These are phyloP conservation scores for Brachionus sp. DNA, from an alignment of 1,140 invertebrate genomes.

Conservation along the genomic window DNA sequence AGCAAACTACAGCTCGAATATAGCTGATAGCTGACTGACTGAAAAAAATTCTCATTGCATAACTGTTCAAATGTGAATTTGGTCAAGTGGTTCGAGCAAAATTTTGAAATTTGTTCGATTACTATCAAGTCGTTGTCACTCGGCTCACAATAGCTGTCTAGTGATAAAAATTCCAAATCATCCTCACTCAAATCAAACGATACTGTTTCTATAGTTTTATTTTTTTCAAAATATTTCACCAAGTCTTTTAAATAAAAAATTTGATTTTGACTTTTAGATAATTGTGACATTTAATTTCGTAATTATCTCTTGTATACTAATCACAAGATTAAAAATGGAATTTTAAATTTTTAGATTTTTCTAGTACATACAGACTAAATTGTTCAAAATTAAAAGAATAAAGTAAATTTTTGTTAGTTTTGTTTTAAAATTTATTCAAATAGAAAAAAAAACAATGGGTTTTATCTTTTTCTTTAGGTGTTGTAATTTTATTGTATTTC, in stretches of 20 bases:
- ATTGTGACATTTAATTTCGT: neutral
- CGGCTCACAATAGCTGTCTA: neutral
- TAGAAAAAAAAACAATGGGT: too few relatives aligned
- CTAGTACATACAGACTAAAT: neutral
- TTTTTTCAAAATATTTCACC: neutral
- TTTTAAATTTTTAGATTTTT: neutral
- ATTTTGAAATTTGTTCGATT: neutral
- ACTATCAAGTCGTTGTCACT: neutral
- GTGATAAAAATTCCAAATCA: neutral
- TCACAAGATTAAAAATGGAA: neutral
- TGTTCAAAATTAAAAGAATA: neutral
- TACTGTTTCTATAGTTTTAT: neutral
- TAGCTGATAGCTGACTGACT: neutral
- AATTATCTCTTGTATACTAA: neutral
- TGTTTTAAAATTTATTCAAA: neutral
- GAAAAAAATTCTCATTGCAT: neutral
- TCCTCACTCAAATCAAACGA: neutral
- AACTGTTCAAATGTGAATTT: conserved; percentile 22
- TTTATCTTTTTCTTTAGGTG: too few relatives aligned
- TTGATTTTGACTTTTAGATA: neutral
- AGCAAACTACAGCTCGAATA: neutral
- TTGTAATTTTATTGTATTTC: too few relatives aligned
- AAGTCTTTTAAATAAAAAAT: neutral
- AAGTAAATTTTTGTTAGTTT: neutral
- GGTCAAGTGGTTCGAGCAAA: conserved; percentile 4